Conservation (phyloP, 1,140 invertebrate genomes). For the Drosophila obscura region DNA sequence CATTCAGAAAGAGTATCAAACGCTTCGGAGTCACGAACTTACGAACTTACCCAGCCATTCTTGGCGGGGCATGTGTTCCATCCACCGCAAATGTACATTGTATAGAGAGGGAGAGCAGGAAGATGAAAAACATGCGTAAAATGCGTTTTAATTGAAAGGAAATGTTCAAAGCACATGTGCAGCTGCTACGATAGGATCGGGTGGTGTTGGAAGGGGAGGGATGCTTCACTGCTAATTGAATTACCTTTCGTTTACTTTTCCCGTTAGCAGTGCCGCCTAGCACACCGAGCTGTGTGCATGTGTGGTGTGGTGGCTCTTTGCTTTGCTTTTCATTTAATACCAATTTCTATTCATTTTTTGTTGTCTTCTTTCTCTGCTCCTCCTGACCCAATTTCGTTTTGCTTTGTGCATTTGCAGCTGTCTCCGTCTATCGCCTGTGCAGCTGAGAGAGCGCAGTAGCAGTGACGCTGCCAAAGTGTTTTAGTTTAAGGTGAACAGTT, state of each 20-base stretch:
- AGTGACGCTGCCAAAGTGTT: neutral
- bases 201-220: neutral
- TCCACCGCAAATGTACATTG: slow-evolving; percentile 15
- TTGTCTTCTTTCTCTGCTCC: slow-evolving; percentile 31
- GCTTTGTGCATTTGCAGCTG: slow-evolving; percentile 47
- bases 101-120: neutral
- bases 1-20: neutral
- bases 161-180: slow-evolving; percentile 75
- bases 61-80: slow-evolving; percentile 70
- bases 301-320: slow-evolving; percentile 20
- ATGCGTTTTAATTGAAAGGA: slow-evolving; percentile 79
- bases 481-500: no score
- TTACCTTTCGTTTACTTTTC: slow-evolving; percentile 60
- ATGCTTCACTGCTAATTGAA: slow-evolving; percentile 68
- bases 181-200: slow-evolving; percentile 2
- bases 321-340: slow-evolving; percentile 57
- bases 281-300: slow-evolving; percentile 21
- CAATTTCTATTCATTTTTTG: slow-evolving; percentile 51
- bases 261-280: slow-evolving; percentile 57
- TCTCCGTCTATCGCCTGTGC: slow-evolving; percentile 46
- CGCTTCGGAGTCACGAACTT: slow-evolving; percentile 24
- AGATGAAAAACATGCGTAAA: slow-evolving; percentile 56
- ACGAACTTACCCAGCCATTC: slow-evolving; percentile 12
- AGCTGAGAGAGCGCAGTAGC: slow-evolving; percentile 41
- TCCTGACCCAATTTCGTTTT: slow-evolving; percentile 44